Evolutionary conservation across 2,113 vertebrate species (phyloP).

Genomic region (Rhinoptilus africanus): DNA sequence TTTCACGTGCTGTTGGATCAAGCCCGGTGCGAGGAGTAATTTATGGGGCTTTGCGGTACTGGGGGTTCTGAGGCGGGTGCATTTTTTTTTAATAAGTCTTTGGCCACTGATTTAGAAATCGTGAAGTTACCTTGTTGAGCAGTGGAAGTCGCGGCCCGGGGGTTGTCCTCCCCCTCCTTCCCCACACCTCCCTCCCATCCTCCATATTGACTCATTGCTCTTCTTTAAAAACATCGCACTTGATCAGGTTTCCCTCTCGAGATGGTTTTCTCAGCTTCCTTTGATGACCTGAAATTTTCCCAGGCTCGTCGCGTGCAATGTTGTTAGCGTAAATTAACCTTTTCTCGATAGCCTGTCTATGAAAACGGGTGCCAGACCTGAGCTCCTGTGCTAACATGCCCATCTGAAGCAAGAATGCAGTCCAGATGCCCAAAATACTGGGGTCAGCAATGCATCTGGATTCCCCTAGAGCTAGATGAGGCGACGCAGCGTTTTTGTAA

Average conservation of each 20-base stretch:
- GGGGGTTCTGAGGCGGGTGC: background rate
- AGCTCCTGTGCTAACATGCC: constrained; percentile 9
- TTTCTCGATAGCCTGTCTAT: background rate
- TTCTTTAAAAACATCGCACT: background rate
- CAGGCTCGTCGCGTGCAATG: background rate
- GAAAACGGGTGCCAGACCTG: background rate
- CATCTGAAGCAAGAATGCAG: constrained; percentile 19
- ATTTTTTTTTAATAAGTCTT: background rate
- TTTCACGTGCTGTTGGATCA: background rate
- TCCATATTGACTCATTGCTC: background rate
- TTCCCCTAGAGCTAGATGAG: background rate
- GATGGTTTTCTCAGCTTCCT: constrained; percentile 10
- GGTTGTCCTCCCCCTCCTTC: background rate
- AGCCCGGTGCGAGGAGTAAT: background rate
- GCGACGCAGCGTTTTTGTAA: background rate
- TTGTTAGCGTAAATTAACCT: background rate
- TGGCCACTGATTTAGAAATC: background rate
- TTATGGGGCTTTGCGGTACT: background rate
- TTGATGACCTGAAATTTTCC: constrained; percentile 29
- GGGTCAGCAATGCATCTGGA: background rate
- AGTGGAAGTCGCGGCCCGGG: background rate
- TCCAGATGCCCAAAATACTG: constrained; percentile 27
- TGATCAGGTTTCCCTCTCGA: background rate
- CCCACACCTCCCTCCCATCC: background rate
- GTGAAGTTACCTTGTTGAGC: background rate